A percentile compares a stretch with the other conserved stretches of the same genome.
phyloP scores from a whole-genome alignment of 2,797 vertebrate species.

The Sebastes paucispinis region DNA sequence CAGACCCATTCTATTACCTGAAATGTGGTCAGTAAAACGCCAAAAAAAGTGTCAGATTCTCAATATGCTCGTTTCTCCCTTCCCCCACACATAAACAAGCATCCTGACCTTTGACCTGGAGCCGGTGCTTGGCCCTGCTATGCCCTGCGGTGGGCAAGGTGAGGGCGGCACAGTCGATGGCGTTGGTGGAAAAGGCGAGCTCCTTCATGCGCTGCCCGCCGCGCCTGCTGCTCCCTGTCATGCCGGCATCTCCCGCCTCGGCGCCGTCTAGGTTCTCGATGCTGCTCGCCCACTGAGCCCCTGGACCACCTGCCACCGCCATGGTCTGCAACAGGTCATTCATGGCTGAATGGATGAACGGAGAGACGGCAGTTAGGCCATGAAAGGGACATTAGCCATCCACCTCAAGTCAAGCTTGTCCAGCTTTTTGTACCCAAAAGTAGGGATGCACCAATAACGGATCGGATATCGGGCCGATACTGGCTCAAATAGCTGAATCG shows the following conservation, averaged over 20 bases:
- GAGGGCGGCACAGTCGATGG: constrained; percentile 92
- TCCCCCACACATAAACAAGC: neutral
- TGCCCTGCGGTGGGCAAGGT: constrained; percentile 84
- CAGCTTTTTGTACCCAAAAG: neutral
- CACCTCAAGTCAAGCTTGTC: neutral
- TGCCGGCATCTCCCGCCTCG: constrained; percentile 72
- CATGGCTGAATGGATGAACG: constrained; percentile 87
- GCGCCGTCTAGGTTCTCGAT: constrained; percentile 92
- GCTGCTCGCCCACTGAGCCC: constrained; percentile 94
- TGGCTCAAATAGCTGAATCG: too few species aligned
- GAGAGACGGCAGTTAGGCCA: constrained; percentile 80
- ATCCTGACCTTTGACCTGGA: constrained; percentile 91
- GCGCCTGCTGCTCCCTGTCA: constrained; percentile 46
- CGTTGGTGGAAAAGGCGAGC: constrained; percentile 95
- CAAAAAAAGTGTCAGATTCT: neutral
- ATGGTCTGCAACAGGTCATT: constrained; percentile 98
- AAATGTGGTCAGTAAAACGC: neutral
- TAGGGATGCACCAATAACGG: neutral
- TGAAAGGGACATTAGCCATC: neutral
- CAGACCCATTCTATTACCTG: neutral
- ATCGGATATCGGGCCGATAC: too few species aligned
- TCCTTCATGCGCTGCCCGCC: constrained; percentile 93
- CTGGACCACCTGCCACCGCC: constrained; percentile 90
- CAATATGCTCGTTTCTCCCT: neutral
- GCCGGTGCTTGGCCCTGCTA: constrained; percentile 88